phyloP scores from a whole-genome alignment of 2,113 vertebrate genomes.

The Oreochromis tanganicae region DNA sequence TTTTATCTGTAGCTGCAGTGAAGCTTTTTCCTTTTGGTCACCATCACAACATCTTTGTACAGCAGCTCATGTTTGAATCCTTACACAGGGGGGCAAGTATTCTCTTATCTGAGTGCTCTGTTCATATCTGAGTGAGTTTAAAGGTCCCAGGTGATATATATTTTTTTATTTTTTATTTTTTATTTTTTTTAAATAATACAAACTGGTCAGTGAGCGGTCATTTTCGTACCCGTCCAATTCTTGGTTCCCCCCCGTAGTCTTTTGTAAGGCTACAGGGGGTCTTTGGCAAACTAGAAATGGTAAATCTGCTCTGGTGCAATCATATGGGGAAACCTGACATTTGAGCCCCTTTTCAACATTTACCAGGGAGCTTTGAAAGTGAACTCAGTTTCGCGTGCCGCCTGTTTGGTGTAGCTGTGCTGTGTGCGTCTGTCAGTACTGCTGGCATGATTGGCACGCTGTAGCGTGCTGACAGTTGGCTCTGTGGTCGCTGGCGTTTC shows the following conservation, averaged over 20 bases:
- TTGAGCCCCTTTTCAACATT: neutral
- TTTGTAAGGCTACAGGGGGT: neutral
- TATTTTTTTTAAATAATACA: too few species aligned
- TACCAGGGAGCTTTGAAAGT: neutral
- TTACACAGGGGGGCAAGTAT: neutral
- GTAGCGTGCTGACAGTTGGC: conserved; percentile 46
- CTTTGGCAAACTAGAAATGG: neutral
- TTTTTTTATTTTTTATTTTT: fast-evolving
- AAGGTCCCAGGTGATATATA: neutral
- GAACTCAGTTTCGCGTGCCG: neutral
- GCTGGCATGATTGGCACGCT: conserved; percentile 7
- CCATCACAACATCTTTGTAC: neutral
- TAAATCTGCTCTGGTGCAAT: neutral
- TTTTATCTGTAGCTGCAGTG: neutral
- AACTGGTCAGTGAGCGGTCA: neutral
- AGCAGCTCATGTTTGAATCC: neutral
- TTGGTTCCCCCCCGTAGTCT: neutral
- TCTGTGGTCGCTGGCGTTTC: conserved; percentile 59
- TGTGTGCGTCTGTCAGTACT: neutral
- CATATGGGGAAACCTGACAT: neutral
- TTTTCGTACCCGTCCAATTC: neutral
- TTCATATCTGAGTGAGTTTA: neutral
- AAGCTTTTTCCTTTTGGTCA: neutral
- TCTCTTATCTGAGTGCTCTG: neutral
- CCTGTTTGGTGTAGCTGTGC: neutral